Conservation (phyloP, 64 coral and sea anemone genomes). For the Actinia tenebrosa region DNA sequence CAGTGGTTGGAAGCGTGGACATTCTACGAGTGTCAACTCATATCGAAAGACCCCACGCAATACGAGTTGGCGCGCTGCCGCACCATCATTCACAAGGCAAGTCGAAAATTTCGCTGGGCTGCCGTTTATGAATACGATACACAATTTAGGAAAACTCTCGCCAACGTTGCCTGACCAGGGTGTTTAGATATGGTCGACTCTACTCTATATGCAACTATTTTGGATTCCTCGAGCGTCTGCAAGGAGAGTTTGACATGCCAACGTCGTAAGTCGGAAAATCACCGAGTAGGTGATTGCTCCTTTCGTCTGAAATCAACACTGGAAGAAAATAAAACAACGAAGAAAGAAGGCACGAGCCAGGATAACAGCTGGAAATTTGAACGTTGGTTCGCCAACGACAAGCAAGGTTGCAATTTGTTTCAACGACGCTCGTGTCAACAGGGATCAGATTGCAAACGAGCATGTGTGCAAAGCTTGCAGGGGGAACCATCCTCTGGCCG, state of each 20-base stretch:
- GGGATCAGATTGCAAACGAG: background rate
- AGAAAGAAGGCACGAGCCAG: background rate
- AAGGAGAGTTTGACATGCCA: slow-evolving; percentile 3
- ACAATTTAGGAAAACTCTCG: too few relatives aligned
- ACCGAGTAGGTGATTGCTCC: background rate
- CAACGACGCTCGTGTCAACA: background rate
- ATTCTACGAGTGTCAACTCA: background rate
- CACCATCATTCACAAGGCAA: slow-evolving; percentile 20
- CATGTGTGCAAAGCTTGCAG: slow-evolving; percentile 14
- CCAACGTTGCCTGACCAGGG: background rate
- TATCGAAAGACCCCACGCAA: background rate
- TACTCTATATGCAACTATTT: slow-evolving; percentile 7
- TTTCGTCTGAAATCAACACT: slow-evolving; percentile 12
- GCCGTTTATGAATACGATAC: slow-evolving; percentile 13
- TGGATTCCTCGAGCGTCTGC: background rate
- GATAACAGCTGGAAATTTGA: background rate
- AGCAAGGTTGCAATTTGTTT: slow-evolving; percentile 3
- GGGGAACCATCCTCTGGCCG: slow-evolving; percentile 16
- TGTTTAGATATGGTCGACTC: background rate
- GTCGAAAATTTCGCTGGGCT: slow-evolving; percentile 22
- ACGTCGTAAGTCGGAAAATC: background rate
- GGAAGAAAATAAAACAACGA: slow-evolving; percentile 1
- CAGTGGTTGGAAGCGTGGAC: slow-evolving; percentile 31
- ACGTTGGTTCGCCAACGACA: background rate
- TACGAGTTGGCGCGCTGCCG: slow-evolving; percentile 10